phyloP scores from a whole-genome alignment of 2,113 vertebrate genomes.

The Lamprotornis superbus region DNA sequence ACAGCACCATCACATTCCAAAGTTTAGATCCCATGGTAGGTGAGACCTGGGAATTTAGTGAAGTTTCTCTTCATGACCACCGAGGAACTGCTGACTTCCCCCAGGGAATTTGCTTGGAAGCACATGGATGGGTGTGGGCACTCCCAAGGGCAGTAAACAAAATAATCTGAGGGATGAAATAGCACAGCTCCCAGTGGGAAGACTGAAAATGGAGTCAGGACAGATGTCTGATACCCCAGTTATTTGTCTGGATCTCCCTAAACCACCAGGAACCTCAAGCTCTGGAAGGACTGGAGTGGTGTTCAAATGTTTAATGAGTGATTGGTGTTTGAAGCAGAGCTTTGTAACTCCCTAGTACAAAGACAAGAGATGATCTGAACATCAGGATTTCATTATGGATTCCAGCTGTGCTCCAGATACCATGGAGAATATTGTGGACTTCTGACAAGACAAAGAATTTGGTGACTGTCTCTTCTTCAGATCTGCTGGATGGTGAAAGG shows the following conservation, averaged over 20 bases:
- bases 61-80: not conserved
- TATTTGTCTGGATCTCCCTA: not conserved
- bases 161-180: not conserved
- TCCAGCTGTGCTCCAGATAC: not conserved
- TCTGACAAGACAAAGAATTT: not conserved
- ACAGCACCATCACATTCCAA: not conserved
- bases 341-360: not conserved
- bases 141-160: not conserved
- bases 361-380: not conserved
- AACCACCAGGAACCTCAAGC: not conserved
- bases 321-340: not conserved
- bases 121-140: not conserved
- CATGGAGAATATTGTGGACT: not conserved
- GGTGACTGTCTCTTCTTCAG: not conserved
- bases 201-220: not conserved
- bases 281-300: not conserved
- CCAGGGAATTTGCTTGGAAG: not conserved
- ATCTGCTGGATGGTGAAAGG: not conserved
- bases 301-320: not conserved
- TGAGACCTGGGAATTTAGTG: not conserved
- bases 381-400: not conserved
- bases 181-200: not conserved
- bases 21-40: not conserved
- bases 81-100: not conserved
- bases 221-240: not conserved